A percentile compares a stretch with the other conserved stretches of the same genome.
These are phyloP conservation scores for Reinhardtius hippoglossoides DNA, from an alignment of 2,113 vertebrate species.

Conservation along the genomic window DNA sequence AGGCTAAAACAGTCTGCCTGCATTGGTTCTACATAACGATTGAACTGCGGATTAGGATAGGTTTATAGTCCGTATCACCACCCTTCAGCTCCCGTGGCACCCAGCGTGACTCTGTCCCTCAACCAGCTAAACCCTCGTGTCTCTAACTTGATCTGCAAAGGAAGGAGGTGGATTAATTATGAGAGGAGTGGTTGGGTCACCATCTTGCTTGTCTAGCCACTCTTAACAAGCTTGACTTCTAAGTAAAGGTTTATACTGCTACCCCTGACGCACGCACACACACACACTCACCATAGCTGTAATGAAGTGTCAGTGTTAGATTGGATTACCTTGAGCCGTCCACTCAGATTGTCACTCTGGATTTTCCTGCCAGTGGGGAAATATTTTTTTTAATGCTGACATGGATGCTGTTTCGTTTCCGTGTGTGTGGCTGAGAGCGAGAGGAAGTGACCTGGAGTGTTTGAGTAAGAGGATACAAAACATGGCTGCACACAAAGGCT, in stretches of 20 bases:
- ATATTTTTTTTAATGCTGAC: constrained; percentile 24
- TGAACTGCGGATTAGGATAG: constrained; percentile 36
- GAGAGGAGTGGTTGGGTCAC: constrained; percentile 40
- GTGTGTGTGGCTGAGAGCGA: not conserved
- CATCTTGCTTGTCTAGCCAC: constrained; percentile 46
- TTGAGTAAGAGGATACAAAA: constrained; percentile 18
- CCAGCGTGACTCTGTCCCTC: constrained; percentile 2
- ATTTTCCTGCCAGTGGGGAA: constrained; percentile 55
- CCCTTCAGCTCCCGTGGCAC: constrained; percentile 27
- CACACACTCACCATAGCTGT: constrained; percentile 42
- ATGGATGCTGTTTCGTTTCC: constrained; percentile 8
- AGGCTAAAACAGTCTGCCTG: constrained; percentile 18
- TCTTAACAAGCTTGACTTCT: constrained; percentile 67
- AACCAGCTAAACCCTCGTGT: constrained; percentile 30
- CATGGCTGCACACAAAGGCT: not conserved
- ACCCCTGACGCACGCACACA: constrained; percentile 16
- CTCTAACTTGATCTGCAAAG: constrained; percentile 14
- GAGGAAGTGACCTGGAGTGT: constrained; percentile 7
- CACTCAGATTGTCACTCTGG: constrained; percentile 69
- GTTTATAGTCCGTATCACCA: constrained; percentile 46
- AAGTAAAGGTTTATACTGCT: constrained; percentile 54
- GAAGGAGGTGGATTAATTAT: constrained; percentile 62
- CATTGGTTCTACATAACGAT: constrained; percentile 37
- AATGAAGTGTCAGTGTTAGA: constrained; percentile 78
- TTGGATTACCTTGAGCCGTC: constrained; percentile 77